Evolutionary conservation across 2,888 invertebrate genomes (phyloP).

Genomic region (Tholera decimalis): DNA sequence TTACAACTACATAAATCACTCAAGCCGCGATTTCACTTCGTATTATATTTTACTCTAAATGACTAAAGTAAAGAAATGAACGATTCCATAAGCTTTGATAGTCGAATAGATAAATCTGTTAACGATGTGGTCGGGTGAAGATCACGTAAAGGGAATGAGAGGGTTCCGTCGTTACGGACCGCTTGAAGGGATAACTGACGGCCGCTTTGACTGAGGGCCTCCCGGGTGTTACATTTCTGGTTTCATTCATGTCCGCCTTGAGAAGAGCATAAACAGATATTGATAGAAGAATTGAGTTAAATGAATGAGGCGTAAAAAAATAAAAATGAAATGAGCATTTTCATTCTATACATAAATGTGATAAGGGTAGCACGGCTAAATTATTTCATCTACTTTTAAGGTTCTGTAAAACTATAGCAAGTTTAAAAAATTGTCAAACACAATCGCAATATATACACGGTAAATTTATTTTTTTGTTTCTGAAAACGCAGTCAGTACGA

Average conservation of each 20-base stretch:
- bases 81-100: slow-evolving; percentile 30
- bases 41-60: too few relatives aligned
- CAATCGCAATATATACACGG: too few relatives aligned
- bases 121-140: slow-evolving; percentile 38
- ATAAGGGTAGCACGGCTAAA: too few relatives aligned
- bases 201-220: slow-evolving; percentile 40
- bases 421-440: too few relatives aligned
- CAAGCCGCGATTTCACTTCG: too few relatives aligned
- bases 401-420: not conserved
- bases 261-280: slow-evolving; percentile 20
- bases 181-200: slow-evolving; percentile 49
- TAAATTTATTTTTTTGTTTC: too few relatives aligned
- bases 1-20: too few relatives aligned
- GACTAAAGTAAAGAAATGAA: slow-evolving; percentile 4
- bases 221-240: slow-evolving; percentile 2
- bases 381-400: too few relatives aligned
- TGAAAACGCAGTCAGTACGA: too few relatives aligned
- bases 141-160: slow-evolving; percentile 47
- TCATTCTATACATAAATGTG: too few relatives aligned
- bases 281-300: not conserved
- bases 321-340: not conserved
- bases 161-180: slow-evolving; percentile 38
- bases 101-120: slow-evolving; percentile 51
- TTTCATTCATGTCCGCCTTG: slow-evolving; percentile 7
- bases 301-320: not conserved